Evolutionary conservation across 1,140 invertebrate species (phyloP), one percentile per base, ranked within the genome.

Genomic region (Batillaria attramentaria): DNA sequence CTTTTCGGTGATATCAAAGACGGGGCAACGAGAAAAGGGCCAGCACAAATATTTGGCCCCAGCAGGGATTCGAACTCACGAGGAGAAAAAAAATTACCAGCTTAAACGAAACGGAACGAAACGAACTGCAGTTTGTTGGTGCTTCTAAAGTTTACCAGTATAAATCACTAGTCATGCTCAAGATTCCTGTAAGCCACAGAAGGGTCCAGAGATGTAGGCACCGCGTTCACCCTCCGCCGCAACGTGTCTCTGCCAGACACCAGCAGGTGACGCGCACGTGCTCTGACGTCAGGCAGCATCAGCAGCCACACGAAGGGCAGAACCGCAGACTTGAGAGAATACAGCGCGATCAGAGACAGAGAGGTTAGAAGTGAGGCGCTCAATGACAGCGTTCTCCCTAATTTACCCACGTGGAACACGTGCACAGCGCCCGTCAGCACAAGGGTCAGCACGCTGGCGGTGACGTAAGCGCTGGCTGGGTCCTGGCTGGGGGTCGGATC

Each of bases 121-220:
- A 10, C 57, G n/a, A 24, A 62, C 8, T n/a, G 33, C 10, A 8
- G n/a, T n/a, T n/a, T n/a, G n/a, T n/a, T n/a, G n/a, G n/a, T n/a
- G n/a, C n/a, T n/a, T n/a, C n/a, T n/a, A 8, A 28, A n/a, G n/a
- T n/a, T 62, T 31, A 31, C 10, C 57, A 62, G n/a, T 24, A 62
- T 31, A 28, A n/a, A n/a, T n/a, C n/a, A n/a, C n/a, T n/a, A n/a
- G n/a, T n/a, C n/a, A n/a, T n/a, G n/a, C n/a, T 3, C 37, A 35
- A 42, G 5, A 24, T 69, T 69, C 66, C 28, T 69, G 66, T 69
- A 68, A 20, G 66, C 39, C 5, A 69, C 66, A 1, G 66, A 69
- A 4, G 66, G 66, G n/a, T 69, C 66, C 20, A 69, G 42, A n/a
- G n/a, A n/a, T 13, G 18, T 35, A 13, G 66, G 66, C 37, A 37